Evolutionary conservation across 1,140 invertebrate species (phyloP), one percentile per base, ranked within the genome.

Genomic region (Drosophila pectinifera): DNA sequence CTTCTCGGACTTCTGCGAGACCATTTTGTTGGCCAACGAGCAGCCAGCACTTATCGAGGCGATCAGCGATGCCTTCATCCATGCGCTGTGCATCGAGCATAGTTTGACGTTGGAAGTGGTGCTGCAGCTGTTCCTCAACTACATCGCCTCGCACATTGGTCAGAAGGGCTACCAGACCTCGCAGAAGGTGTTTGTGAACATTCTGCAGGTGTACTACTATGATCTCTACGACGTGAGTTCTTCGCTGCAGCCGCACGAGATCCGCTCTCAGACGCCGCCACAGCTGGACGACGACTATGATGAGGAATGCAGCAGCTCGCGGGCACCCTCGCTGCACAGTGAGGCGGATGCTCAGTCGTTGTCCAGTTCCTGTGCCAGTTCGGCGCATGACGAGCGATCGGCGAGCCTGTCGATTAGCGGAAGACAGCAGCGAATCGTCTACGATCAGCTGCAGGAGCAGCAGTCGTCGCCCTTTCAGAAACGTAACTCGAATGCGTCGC

Each of bases 101-200:
- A 91, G 86, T 20, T 67, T 92, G 38, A 76, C 75, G 5, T 45
- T 92, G 51, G 90, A 92, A 4, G 75, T 90, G 5, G 65, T 92
- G 43, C 42, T 92, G 11, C 88, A 90, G 58, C 56, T 91, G n/a
- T 92, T 92, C 16, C 78, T 92, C 4, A 92, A 92, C 58, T 92
- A 92, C 41, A 91, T 92, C 55, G 91, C 91, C 49, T 80, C 89
- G 46, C 89, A 92, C 53, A 90, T 92, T 11, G 91, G 91, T 0
- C 89, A 91, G 26, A 92, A 92, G 31, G 91, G 91, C 3, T 92
- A 92, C 58, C 91, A 91, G 53, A 92, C 89, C 5, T 92, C 91
- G 18, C 91, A 92, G 42, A 92, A 92, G 69, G 90, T 92, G 0
- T 83, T 92, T 36, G 91, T 85, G 1, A 92, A 67, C 63, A 85